Evolutionary conservation across 2,113 vertebrate genomes (phyloP), one percentile per base, ranked within the genome.

Genomic region (Lepisosteus osseus): DNA sequence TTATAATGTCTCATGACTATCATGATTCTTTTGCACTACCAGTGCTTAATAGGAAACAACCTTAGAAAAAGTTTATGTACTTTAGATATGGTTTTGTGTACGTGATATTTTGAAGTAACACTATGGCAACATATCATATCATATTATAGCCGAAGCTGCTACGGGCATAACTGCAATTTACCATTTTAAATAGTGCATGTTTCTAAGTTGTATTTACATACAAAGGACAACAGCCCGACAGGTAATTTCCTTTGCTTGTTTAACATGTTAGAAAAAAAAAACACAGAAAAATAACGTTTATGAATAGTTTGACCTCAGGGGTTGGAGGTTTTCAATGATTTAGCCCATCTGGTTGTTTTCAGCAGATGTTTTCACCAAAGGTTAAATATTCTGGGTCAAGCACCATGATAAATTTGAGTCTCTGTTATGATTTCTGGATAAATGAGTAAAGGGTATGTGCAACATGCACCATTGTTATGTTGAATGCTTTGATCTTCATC

Each of bases 261-360:
- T 59, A 59, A 59, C 57, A 59, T 13, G n/a, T 11, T 13, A n/a
- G 5, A 29, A 29, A 51, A 51, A 51, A 51, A 51, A 51, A 9
- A 5, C 47, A 9, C 47, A 51, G 57, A 15, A 59, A 15, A 59
- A 59, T 59, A 59, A 59, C n/a, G 64, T 54, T 65, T 44, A 63
- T 76, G 71, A 63, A 13, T 17, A n/a, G 64, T 3, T 59, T 54
- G 73, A 80, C 66, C 74, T 71, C 70, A 8, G 55, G 45, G 66
- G 75, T 72, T 64, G 51, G 67, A 77, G 82, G 84, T 83, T 85
- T 82, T 84, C 79, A 57, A 54, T 65, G 74, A 68, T 79, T 69
- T 74, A 70, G 51, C 69, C 71, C 12, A 68, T 76, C 72, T 75
- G 76, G 56, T 43, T 81, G 68, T 69, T 51, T 78, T 84, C 41